Conservation (phyloP, 2,113 vertebrate species). For the Antidorcas marsupialis region DNA sequence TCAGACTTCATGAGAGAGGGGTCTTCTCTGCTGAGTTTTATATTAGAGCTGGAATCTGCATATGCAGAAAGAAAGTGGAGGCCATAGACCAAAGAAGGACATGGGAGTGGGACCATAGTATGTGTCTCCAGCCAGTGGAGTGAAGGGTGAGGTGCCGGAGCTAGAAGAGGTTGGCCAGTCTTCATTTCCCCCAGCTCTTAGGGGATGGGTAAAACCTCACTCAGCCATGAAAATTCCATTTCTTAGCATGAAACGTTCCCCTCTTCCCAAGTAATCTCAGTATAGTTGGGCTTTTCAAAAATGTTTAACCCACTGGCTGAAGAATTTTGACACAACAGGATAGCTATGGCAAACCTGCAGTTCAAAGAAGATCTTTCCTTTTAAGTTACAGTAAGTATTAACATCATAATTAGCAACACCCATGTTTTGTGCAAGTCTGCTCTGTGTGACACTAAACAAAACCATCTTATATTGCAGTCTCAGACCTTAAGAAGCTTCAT, state of each 20-base stretch:
- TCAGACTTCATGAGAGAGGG: background rate
- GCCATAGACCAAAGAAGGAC: background rate
- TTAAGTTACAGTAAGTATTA: slow-evolving; percentile 20
- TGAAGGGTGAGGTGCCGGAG: background rate
- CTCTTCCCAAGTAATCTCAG: background rate
- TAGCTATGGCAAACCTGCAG: background rate
- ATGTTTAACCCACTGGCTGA: background rate
- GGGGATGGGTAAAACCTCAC: background rate
- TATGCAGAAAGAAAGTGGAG: background rate
- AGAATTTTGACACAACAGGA: slow-evolving; percentile 2
- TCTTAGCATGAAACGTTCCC: background rate
- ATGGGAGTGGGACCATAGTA: background rate
- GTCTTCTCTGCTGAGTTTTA: background rate
- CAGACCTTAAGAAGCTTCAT: background rate
- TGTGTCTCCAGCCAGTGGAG: background rate
- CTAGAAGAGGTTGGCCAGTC: background rate
- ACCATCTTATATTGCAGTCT: background rate
- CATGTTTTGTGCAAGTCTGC: background rate
- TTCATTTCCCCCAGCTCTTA: background rate
- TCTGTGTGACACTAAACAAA: slow-evolving; percentile 16
- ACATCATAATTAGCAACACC: background rate
- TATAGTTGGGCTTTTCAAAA: background rate
- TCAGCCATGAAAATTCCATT: background rate
- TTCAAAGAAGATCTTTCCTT: background rate
- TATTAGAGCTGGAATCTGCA: background rate